phyloP scores from a whole-genome alignment of 37 sponge, comb jelly and placozoan genomes.

The Petrosia ficiformis region DNA sequence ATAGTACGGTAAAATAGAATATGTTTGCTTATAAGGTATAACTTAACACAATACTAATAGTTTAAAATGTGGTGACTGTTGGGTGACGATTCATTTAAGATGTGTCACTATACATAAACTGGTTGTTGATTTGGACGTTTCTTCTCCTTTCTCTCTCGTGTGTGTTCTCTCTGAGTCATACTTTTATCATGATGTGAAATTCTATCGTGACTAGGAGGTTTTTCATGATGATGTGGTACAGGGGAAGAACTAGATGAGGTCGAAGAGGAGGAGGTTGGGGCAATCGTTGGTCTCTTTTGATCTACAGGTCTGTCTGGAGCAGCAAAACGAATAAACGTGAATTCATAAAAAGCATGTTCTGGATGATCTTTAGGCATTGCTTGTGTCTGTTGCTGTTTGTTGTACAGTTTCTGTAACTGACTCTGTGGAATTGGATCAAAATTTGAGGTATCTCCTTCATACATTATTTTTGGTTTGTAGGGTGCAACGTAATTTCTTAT shows the following conservation, averaged over 20 bases:
- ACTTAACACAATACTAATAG: too few species aligned
- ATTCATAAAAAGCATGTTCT: conserved; percentile 93
- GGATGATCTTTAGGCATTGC: conserved; percentile 48
- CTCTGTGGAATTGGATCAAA: conserved; percentile 84
- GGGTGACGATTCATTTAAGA: too few species aligned
- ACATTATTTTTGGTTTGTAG: conserved; percentile 79
- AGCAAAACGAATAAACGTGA: conserved; percentile 86
- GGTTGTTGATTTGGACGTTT: conserved; percentile 57
- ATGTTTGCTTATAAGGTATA: too few species aligned
- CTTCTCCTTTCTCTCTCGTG: conserved; percentile 5
- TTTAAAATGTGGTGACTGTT: too few species aligned
- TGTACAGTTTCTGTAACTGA: conserved; percentile 45
- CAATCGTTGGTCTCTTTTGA: conserved; percentile 28
- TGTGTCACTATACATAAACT: conserved; percentile 77
- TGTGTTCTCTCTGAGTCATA: conserved; percentile 5
- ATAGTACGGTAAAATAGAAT: too few species aligned
- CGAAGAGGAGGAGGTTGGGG: conserved; percentile 16
- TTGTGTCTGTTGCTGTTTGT: background rate
- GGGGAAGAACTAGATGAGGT: background rate
- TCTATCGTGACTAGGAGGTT: background rate
- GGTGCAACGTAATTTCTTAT: conserved; percentile 88
- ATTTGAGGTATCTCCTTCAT: conserved; percentile 86
- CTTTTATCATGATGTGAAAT: background rate
- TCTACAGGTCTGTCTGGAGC: conserved; percentile 31
- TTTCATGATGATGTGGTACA: background rate